Evolutionary conservation across 2,797 vertebrate species (phyloP).

Genomic region (Crocidura indochinensis): DNA sequence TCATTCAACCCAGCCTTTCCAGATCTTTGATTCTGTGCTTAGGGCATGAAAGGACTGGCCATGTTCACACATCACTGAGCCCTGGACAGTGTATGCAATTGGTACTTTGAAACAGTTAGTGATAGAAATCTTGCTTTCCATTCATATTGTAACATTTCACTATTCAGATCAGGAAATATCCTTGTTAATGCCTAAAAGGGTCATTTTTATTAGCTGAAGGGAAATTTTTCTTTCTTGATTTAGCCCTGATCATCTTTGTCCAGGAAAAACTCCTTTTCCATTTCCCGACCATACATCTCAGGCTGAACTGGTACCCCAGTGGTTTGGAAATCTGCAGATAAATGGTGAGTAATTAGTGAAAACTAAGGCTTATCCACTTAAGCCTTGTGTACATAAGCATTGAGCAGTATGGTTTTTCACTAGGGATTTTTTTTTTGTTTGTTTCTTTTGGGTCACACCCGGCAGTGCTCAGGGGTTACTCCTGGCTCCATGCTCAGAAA

Average conservation of each 20-base stretch:
- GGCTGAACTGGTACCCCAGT: conserved; percentile 93
- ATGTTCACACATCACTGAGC: too few species aligned
- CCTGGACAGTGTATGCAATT: too few species aligned
- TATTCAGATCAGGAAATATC: not conserved
- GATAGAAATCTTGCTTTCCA: too few species aligned
- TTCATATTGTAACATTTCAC: too few species aligned
- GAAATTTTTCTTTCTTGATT: conserved; percentile 67
- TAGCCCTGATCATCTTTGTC: conserved; percentile 92
- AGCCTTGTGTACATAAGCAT: too few species aligned
- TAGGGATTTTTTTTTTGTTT: too few species aligned
- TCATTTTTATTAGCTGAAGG: conserved; percentile 59
- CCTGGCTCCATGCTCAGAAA: too few species aligned
- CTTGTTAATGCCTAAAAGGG: not conserved
- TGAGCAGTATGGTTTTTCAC: not conserved
- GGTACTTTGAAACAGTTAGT: too few species aligned
- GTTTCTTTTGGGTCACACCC: too few species aligned
- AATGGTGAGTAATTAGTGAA: conserved; percentile 90
- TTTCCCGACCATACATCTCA: conserved; percentile 91
- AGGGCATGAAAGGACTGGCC: too few species aligned
- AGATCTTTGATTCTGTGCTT: not conserved
- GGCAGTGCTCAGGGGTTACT: too few species aligned
- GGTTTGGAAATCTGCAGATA: conserved; percentile 93
- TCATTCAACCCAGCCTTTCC: too few species aligned
- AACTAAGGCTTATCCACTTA: not conserved
- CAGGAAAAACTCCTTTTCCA: conserved; percentile 89